A percentile compares a stretch with the other conserved stretches of the same genome.
Conservation (phyloP, 2,888 invertebrate genomes). For the Pollenia labialis region DNA sequence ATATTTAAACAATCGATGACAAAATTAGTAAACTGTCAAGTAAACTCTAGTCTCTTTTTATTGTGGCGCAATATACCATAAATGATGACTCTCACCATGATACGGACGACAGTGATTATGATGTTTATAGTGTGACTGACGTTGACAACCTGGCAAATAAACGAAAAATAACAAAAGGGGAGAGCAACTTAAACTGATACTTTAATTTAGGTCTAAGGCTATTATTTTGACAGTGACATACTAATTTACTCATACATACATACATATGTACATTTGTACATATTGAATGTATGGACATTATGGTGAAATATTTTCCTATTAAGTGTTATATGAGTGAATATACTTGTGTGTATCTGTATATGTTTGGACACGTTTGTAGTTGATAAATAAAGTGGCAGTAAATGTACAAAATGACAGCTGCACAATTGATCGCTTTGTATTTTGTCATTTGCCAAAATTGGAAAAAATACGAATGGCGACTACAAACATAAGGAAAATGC, state of each 20-base stretch:
- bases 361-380: neutral
- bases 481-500: neutral
- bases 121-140: conserved; percentile 27
- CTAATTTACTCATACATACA: too few relatives aligned
- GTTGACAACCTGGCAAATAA: conserved; percentile 8
- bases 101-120: conserved; percentile 18
- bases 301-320: neutral
- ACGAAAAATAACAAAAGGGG: neutral
- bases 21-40: conserved; percentile 71
- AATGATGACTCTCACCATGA: conserved; percentile 9
- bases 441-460: conserved; percentile 3
- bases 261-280: neutral
- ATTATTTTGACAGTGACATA: conserved; percentile 4
- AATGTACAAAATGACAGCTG: conserved; percentile 49
- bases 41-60: conserved; percentile 8
- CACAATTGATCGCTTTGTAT: conserved; percentile 47
- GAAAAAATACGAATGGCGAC: neutral
- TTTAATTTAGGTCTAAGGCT: conserved; percentile 1
- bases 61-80: neutral
- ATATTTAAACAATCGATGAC: conserved; percentile 69
- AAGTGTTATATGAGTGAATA: neutral
- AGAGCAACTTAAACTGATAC: neutral
- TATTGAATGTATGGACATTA: neutral
- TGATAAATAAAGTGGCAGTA: conserved; percentile 42
- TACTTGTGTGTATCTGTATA: neutral